Conservation (phyloP, 1,140 invertebrate species). For the Notospermus geniculatus region DNA sequence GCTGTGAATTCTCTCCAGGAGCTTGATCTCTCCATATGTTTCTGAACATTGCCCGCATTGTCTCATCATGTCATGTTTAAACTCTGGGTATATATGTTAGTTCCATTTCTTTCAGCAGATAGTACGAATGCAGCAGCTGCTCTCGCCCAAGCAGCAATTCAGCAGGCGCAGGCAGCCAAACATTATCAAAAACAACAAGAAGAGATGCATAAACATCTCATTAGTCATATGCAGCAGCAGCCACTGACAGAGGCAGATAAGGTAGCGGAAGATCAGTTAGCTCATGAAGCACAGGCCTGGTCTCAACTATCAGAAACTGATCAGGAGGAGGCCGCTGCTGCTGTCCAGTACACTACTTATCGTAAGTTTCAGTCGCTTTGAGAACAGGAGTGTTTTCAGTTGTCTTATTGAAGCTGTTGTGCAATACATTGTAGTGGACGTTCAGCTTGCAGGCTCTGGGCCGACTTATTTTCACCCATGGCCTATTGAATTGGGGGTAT, state of each 20-base stretch:
- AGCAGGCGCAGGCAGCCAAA: constrained; percentile 65
- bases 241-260: constrained; percentile 34
- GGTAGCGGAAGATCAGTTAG: constrained; percentile 22
- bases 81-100: too few species aligned
- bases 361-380: constrained; percentile 34
- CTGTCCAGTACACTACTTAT: constrained; percentile 36
- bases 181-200: constrained; percentile 26
- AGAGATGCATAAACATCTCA: constrained; percentile 22
- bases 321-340: constrained; percentile 21
- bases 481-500: too few species aligned
- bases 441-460: too few species aligned
- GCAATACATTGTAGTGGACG: too few species aligned
- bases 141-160: constrained; percentile 84
- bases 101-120: constrained; percentile 54
- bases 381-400: too few species aligned
- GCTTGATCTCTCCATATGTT: too few species aligned
- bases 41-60: too few species aligned
- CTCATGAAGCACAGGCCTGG: constrained; percentile 22
- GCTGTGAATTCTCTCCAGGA: too few species aligned
- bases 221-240: constrained; percentile 25
- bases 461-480: too few species aligned
- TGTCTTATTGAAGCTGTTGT: too few species aligned
- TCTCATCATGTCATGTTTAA: too few species aligned
- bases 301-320: background rate
- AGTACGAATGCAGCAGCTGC: constrained; percentile 83